Evolutionary conservation across 2,888 invertebrate species (phyloP).

Genomic region (Agriopis aurantiaria): DNA sequence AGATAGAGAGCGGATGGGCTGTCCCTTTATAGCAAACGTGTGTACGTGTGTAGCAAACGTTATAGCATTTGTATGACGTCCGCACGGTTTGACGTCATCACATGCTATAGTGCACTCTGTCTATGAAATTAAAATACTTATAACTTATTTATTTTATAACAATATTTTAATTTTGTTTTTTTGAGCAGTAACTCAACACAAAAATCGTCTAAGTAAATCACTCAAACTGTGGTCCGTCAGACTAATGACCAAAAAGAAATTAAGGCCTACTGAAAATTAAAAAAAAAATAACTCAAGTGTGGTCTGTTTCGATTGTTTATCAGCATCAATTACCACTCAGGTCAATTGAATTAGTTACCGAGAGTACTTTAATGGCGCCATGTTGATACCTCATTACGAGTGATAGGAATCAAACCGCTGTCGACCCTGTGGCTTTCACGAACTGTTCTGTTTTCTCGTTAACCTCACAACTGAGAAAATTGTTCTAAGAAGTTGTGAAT

Average conservation of each 20-base stretch:
- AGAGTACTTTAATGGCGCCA: slow-evolving; percentile 68
- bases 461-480: slow-evolving; percentile 47
- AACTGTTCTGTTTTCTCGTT: slow-evolving; percentile 61
- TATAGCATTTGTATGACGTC: too few species aligned
- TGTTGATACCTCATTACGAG: slow-evolving; percentile 68
- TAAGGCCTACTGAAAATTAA: not conserved
- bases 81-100: too few species aligned
- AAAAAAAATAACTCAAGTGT: slow-evolving; percentile 30
- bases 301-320: slow-evolving; percentile 45
- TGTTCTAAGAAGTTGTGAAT: too few species aligned
- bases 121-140: too few species aligned
- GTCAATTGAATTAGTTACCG: slow-evolving; percentile 73
- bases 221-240: not conserved
- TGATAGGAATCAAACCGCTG: slow-evolving; percentile 68
- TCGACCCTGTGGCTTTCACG: slow-evolving; percentile 69
- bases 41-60: too few species aligned
- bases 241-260: not conserved
- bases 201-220: too few species aligned
- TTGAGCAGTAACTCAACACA: too few species aligned
- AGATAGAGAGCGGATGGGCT: too few species aligned
- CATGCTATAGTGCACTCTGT: too few species aligned
- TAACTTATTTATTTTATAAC: too few species aligned
- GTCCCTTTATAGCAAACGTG: too few species aligned
- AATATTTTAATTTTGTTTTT: too few species aligned
- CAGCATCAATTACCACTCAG: slow-evolving; percentile 52